Percentiles rank a stretch among this genome's conserved stretches.
Evolutionary conservation across 2,888 invertebrate genomes (phyloP).

Genomic region (Xanthia togata): DNA sequence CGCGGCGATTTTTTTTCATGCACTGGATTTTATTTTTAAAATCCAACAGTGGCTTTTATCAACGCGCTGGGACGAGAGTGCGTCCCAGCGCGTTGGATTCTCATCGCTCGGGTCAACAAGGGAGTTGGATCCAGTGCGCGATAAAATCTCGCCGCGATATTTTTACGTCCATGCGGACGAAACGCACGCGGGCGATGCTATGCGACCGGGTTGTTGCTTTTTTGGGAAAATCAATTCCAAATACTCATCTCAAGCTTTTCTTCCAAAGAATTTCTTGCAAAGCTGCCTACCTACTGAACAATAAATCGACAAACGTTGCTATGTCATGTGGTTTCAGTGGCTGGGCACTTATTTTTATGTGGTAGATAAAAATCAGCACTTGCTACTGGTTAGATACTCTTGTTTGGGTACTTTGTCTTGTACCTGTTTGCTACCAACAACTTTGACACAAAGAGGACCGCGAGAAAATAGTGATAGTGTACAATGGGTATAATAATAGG

Average conservation of each 20-base stretch:
- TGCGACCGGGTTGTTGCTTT: too few relatives aligned
- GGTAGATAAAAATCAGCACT: conserved; percentile 12
- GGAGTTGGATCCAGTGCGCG: too few relatives aligned
- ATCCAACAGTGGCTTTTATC: too few relatives aligned
- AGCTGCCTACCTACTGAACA: conserved; percentile 5
- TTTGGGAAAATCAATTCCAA: neutral
- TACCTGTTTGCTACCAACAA: neutral
- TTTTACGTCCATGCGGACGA: too few relatives aligned
- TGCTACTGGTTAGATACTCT: conserved; percentile 5
- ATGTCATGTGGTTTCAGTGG: conserved; percentile 2
- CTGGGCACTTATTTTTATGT: neutral
- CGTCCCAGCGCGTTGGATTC: too few relatives aligned
- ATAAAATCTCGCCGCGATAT: too few relatives aligned
- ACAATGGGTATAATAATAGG: neutral
- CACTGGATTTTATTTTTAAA: too few relatives aligned
- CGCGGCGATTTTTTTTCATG: too few relatives aligned
- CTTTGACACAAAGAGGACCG: neutral
- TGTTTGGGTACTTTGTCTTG: neutral
- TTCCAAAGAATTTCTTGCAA: conserved; percentile 4
- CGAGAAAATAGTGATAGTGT: neutral
- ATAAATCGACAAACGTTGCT: conserved; percentile 30
- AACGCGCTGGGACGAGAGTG: too few relatives aligned
- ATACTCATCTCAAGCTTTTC: conserved; percentile 1
- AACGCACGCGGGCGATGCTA: too few relatives aligned
- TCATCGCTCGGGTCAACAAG: too few relatives aligned